Base-by-base conservation (phyloP, 2,888 invertebrate species). In the Noctua fimbriata region DNA sequence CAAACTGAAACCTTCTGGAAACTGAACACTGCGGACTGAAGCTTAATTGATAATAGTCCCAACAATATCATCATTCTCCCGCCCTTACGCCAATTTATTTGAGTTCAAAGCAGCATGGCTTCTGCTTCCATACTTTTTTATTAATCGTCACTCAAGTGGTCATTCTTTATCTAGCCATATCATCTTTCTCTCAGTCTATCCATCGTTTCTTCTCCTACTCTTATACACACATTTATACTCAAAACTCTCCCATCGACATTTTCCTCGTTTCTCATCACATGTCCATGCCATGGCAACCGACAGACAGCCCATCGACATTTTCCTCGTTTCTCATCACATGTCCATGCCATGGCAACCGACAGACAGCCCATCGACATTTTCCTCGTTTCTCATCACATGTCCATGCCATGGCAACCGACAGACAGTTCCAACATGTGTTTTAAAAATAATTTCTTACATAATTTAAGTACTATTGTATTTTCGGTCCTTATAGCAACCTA, bases 391-490 rank as follows among this genome's bases (percentile, higher is more conserved):
- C 28, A 60, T 60, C 16, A 18, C 28, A 7, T 32, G 32, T 3
- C 10, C 18, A 1, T 32, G 18, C 10, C 32, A 63, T 36, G 65
- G 21, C 65, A 36, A 36, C 65, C 36, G 10, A 65, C 36, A 36
- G 10, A 32, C 36, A 21, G 10, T 36, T 6, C 18, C 55, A 66
- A 24, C 9, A 49, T 41, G 41, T 24, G 18, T 24, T 28, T 36
- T 65, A 41, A 65, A 24, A 71, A 75, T n/a, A 0, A 24, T 32
- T 24, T 18, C 14, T 47, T 6, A 52, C 16, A 21, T 47, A n/a
- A 58, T 76, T 60, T 76, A 36, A n/a, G 16, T 63, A 60, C 9
- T 16, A 36, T 32, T n/a, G 58, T n/a, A 24, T 18, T 74, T 52
- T 65, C 28, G 44, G 14, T 41, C 2, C 0, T 47, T 73, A 44